Base-by-base conservation (phyloP, 2,797 vertebrate genomes). In the Ptychobarbus kaznakovi region DNA sequence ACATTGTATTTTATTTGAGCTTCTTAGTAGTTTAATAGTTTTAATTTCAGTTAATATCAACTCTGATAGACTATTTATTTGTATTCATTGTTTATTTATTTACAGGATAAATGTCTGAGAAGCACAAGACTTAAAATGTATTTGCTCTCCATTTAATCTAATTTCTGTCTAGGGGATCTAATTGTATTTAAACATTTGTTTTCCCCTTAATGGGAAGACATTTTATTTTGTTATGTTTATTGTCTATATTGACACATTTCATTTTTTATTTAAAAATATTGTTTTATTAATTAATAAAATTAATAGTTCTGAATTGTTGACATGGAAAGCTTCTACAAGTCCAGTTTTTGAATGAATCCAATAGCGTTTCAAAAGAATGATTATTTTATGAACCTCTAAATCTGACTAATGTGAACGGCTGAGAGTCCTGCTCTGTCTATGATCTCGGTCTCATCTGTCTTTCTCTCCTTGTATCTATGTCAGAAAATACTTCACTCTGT, bases 401-500 rank as follows among this genome's bases (percentile, higher is more conserved):
- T 15, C 15, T 40, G 25, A 38, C 51, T 58, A 40, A 76, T 22
- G 74, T 58, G 74, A 58, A 76, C 49, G n/a, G 40, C 38, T 72
- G 11, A 40, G 42, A 49, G 49, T 38, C 49, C 32, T 42, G 53
- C 53, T 42, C 53, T 58, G 75, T 13, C 22, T 18, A 42, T 51
- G 32, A 35, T 51, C 11, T 68, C 61, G 32, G 20, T 72, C 72
- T 75, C 22, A 3, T 86, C 73, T 69, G 73, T 51, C 44, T 68
- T 82, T 20, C 56, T 42, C 22, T 73, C 76, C 46, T 25, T 65
- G 35, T 51, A 70, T 77, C 68, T 74, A 63, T 81, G 49, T 86
- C 85, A 76, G 35, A 75, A 53, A 76, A 35, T 86, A 53, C 51
- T 82, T 73, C 61, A 81, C 40, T 61, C 51, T 25, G 56, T 76